phyloP scores from a whole-genome alignment of 2,113 vertebrate species.

The Brienomyrus longianalis region DNA sequence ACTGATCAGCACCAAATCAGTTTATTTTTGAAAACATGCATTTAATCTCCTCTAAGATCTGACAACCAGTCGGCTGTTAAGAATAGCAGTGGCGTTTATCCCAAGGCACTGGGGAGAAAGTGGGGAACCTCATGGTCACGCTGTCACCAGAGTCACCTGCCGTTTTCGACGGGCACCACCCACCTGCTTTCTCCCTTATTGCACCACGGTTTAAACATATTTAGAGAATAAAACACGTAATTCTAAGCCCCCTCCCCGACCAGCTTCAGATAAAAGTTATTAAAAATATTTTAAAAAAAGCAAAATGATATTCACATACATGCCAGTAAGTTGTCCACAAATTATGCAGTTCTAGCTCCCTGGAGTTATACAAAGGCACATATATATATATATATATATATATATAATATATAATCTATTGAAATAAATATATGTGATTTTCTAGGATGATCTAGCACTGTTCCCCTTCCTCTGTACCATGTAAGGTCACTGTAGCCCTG shows the following conservation, averaged over 20 bases:
- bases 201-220: constrained; percentile 9
- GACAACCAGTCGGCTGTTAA: background rate
- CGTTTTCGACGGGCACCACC: too few species aligned
- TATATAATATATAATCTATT: constrained; percentile 14
- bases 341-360: background rate
- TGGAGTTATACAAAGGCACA: constrained; percentile 22
- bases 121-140: background rate
- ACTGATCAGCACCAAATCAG: background rate
- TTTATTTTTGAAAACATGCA: background rate
- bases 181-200: background rate
- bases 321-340: constrained; percentile 3
- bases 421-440: background rate
- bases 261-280: background rate
- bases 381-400: constrained; percentile 6
- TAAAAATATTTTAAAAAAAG: background rate
- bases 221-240: background rate
- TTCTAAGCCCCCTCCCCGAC: background rate
- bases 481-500: background rate
- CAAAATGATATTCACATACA: background rate
- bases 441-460: background rate
- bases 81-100: background rate
- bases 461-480: background rate
- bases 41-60: background rate
- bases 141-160: background rate
- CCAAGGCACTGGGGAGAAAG: background rate